A percentile compares a stretch with the other conserved stretches of the same genome.
Evolutionary conservation across 2,888 invertebrate genomes (phyloP).

Genomic region (Masnerella sp.): DNA sequence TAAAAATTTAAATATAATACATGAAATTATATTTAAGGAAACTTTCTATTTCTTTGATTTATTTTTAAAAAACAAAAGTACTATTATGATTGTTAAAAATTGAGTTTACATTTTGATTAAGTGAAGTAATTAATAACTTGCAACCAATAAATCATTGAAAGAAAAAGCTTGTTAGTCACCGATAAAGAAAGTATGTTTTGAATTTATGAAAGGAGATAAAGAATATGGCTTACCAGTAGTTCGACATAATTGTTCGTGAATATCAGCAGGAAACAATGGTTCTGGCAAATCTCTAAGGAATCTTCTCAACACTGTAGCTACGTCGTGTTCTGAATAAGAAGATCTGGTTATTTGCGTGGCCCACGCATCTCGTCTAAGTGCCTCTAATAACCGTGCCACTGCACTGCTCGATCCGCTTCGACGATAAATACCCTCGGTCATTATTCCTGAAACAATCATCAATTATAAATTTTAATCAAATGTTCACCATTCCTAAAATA

Average conservation of each 20-base stretch:
- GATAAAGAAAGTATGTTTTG: neutral
- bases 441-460: constrained; percentile 81
- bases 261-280: constrained; percentile 86
- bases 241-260: constrained; percentile 84
- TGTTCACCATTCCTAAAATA: too few species aligned
- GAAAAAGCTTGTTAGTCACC: neutral
- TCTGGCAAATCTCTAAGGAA: constrained; percentile 94
- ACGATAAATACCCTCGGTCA: constrained; percentile 93
- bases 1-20: too few species aligned
- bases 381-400: constrained; percentile 85
- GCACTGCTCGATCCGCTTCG: constrained; percentile 88
- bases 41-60: too few species aligned
- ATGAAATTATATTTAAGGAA: too few species aligned
- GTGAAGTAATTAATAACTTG: too few species aligned
- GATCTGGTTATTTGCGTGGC: constrained; percentile 87
- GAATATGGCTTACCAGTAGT: constrained; percentile 84
- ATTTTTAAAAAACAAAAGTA: too few species aligned
- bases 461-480: constrained; percentile 6
- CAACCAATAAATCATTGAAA: too few species aligned
- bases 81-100: too few species aligned
- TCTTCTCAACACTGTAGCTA: constrained; percentile 91
- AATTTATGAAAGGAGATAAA: neutral
- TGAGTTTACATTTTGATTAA: too few species aligned
- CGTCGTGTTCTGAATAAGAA: constrained; percentile 91
- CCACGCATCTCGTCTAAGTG: constrained; percentile 90